A percentile compares a stretch with the other conserved stretches of the same genome.
These are phyloP conservation scores for Crepidodera aurea DNA, from an alignment of 2,888 invertebrate species.

Conservation along the genomic window DNA sequence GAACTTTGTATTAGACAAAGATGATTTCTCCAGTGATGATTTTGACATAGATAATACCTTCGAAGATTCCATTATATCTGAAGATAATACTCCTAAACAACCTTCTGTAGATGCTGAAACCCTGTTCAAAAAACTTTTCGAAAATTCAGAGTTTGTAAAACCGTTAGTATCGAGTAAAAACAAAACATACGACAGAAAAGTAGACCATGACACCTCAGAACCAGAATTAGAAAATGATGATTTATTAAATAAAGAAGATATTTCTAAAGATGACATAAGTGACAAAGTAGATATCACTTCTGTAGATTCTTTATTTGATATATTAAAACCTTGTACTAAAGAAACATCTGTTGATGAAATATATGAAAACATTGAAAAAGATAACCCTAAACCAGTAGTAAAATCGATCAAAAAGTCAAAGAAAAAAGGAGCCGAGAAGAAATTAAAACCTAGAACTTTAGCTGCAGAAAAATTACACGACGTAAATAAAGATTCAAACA, in stretches of 20 bases:
- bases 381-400: background rate
- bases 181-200: background rate
- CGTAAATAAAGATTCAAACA: background rate
- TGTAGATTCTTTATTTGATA: too few species aligned
- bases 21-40: constrained; percentile 4
- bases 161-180: background rate
- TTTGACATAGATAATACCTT: constrained; percentile 6
- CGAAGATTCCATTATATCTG: constrained; percentile 11
- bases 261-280: background rate
- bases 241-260: background rate
- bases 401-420: constrained; percentile 5
- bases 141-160: background rate
- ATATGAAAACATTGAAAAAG: background rate
- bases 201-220: background rate
- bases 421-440: background rate
- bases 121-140: constrained; percentile 1
- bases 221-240: background rate
- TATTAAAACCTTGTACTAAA: background rate
- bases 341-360: background rate
- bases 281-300: background rate
- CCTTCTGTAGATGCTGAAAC: constrained; percentile 9
- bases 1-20: constrained; percentile 1
- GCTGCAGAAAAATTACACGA: background rate
- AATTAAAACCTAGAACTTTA: background rate
- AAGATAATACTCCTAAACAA: constrained; percentile 3